Evolutionary conservation across 2,113 vertebrate genomes (phyloP).

Genomic region (Isichthys henryi): DNA sequence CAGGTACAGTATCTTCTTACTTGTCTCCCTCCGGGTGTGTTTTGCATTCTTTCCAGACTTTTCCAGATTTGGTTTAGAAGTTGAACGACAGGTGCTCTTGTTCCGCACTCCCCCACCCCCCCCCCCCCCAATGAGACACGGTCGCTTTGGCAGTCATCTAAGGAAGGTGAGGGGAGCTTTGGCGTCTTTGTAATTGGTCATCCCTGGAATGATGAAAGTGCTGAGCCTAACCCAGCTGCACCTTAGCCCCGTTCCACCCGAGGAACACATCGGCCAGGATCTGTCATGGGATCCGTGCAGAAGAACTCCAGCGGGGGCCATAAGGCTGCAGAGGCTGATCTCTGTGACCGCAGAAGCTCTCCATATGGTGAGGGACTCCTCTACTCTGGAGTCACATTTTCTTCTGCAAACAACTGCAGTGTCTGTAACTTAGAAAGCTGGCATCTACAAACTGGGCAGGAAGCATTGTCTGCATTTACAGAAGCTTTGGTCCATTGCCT

Average conservation of each 20-base stretch:
- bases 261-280: not conserved
- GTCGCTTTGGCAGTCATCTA: not conserved
- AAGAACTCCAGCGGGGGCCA: not conserved
- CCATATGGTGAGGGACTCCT: not conserved
- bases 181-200: not conserved
- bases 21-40: not conserved
- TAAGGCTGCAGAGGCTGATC: not conserved
- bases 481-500: not conserved
- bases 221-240: not conserved
- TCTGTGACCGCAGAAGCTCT: not conserved
- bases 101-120: not conserved
- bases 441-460: not conserved
- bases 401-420: not conserved
- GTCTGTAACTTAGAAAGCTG: not conserved
- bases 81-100: not conserved
- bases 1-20: constrained; percentile 29
- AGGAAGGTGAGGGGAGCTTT: not conserved
- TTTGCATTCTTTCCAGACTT: not conserved
- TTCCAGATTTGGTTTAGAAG: not conserved
- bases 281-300: not conserved
- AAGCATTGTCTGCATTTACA: not conserved
- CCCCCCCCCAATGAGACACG: not conserved
- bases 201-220: not conserved
- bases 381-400: not conserved
- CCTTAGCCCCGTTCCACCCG: not conserved